Base-by-base conservation (phyloP, 2,113 vertebrate genomes). In the Stictonetta naevosa region DNA sequence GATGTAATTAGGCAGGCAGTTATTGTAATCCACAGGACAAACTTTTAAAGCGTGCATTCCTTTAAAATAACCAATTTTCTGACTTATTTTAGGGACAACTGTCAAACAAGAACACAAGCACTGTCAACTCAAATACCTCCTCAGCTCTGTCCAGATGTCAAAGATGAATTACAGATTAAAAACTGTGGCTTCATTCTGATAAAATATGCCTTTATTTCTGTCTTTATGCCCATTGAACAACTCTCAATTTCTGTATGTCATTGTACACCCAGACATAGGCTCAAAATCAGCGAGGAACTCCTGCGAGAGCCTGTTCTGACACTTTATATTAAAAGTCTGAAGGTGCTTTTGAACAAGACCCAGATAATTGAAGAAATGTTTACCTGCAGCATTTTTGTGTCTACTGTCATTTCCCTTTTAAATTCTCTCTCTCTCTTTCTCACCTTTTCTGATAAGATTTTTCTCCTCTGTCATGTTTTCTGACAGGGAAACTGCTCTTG, bases 1-100 rank as follows among this genome's bases (percentile, higher is more conserved):
- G 60, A 90, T 62, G 77, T 92, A 96, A 96, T 97, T 96, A 97
- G 80, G 76, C 60, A 94, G 31, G 68, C 81, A 94, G 75, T 96
- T 94, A 83, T 91, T 94, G 79, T 93, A 95, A 96, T 95, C 72
- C 73, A 55, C 53, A 92, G 72, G 48, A 79, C 93, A 93, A 96
- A 92, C 36, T 91, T 92, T 93, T 91, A 93, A 95, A 96, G 83
- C 55, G 73, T 8, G 4, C 20, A 84, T 86, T 92, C 21, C 44
- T 87, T 96, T 92, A 89, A 92, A 52, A 89, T 42, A 40, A 52
- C 23, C 28, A 64, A 29, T 66, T 91, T 42, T 34, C 36, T 82
- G 36, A 29, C 10, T 94, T 96, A 86, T 86, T 72, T 86, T 77
- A 93, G 46, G 84, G 69, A 94, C 95, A 83, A 64, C 3, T 42